Percentiles rank a stretch among this genome's conserved stretches.
phyloP scores from a whole-genome alignment of 2,888 invertebrate species.

The Drosophila testacea region DNA sequence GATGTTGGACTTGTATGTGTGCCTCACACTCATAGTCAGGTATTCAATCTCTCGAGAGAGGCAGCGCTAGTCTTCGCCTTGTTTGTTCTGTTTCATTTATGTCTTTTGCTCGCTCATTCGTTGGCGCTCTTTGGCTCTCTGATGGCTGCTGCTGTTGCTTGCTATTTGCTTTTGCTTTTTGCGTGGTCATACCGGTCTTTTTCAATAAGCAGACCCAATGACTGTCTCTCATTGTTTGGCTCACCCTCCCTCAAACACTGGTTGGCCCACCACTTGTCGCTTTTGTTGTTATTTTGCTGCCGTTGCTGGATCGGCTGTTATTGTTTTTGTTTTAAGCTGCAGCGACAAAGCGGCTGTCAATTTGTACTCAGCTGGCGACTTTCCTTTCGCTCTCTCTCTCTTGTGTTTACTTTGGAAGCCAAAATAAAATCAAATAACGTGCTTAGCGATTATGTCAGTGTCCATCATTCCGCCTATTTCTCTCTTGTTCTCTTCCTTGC shows the following conservation, averaged over 20 bases:
- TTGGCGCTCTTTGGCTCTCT: slow-evolving; percentile 36
- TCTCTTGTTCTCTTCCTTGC: slow-evolving; percentile 24
- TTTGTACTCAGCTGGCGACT: slow-evolving; percentile 63
- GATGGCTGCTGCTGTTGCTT: slow-evolving; percentile 12
- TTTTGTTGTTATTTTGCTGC: slow-evolving; percentile 71
- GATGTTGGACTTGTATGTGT: slow-evolving; percentile 63
- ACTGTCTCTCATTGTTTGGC: slow-evolving; percentile 6
- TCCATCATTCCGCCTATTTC: slow-evolving; percentile 24
- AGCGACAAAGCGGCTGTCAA: slow-evolving; percentile 58
- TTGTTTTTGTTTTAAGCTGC: slow-evolving; percentile 61
- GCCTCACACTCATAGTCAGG: slow-evolving; percentile 34
- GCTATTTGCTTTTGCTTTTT: slow-evolving; percentile 47
- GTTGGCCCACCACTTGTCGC: slow-evolving; percentile 70
- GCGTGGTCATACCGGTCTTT: slow-evolving; percentile 82
- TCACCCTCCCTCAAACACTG: slow-evolving; percentile 15
- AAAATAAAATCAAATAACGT: slow-evolving; percentile 64
- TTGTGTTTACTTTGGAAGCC: slow-evolving; percentile 28
- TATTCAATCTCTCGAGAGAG: slow-evolving; percentile 8
- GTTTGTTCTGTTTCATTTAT: slow-evolving; percentile 43
- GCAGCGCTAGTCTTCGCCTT: slow-evolving; percentile 1
- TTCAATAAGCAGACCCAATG: slow-evolving; percentile 42
- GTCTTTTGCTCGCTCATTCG: slow-evolving; percentile 47
- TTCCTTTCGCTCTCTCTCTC: slow-evolving; percentile 38
- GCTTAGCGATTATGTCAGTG: slow-evolving; percentile 68
- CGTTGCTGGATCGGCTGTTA: slow-evolving; percentile 17